phyloP scores from a whole-genome alignment of 2,888 invertebrate genomes.

The Drosophila stalkeri region DNA sequence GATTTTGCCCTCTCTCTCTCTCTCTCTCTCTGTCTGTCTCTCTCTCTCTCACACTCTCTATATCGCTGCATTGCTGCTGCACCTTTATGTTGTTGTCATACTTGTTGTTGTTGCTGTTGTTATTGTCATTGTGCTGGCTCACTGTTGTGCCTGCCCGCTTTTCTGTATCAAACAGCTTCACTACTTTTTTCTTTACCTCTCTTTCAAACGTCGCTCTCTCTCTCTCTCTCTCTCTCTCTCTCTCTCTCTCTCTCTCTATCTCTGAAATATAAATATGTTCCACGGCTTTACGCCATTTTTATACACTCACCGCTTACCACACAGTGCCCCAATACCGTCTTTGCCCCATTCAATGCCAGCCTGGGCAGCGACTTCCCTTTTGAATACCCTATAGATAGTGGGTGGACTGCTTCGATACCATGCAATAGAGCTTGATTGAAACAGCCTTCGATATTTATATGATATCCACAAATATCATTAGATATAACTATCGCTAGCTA shows the following conservation, averaged over 20 bases:
- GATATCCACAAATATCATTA: neutral
- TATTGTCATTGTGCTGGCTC: constrained; percentile 31
- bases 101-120: constrained; percentile 16
- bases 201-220: neutral
- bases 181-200: constrained; percentile 17
- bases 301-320: constrained; percentile 59
- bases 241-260: neutral
- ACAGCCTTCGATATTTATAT: neutral
- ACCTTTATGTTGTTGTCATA: constrained; percentile 42
- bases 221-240: neutral
- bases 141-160: constrained; percentile 4
- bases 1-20: constrained; percentile 6
- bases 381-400: neutral
- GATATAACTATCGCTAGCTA: neutral
- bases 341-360: constrained; percentile 24
- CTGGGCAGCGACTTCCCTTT: constrained; percentile 29
- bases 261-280: constrained; percentile 68
- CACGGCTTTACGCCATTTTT: constrained; percentile 69
- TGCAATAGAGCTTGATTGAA: neutral
- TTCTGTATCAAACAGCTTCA: constrained; percentile 33
- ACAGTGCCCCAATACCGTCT: constrained; percentile 29
- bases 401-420: too few species aligned
- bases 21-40: neutral
- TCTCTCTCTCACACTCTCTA: neutral
- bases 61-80: constrained; percentile 31